Evolutionary conservation across 2,797 vertebrate species (phyloP), one percentile per base, ranked within the genome.

Genomic region (Fundulus diaphanus): DNA sequence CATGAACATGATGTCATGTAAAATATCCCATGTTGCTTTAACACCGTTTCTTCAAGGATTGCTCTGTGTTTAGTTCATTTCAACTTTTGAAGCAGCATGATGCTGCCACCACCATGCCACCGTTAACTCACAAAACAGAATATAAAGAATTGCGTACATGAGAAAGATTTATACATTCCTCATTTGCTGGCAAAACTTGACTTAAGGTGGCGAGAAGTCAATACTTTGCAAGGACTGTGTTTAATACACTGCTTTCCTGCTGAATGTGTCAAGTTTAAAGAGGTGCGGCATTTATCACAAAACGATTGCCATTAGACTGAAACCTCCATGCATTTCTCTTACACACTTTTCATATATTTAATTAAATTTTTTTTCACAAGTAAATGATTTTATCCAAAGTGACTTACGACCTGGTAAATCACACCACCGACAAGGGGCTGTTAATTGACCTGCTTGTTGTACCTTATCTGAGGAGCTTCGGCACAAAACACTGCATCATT

Each of bases 401-500:
- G 22, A 24, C 22, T 46, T 51, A 51, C 5, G 1, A 51, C 49
- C 24, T 18, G 7, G 49, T 24, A 51, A 51, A 51, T 51, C 49
- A 2, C 49, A 54, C 40, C 31, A 63, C 40, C 33, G 16, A 13
- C 27, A 72, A 65, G 18, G 37, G 22, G 13, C 40, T 72, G 51
- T 74, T 52, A 75, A 72, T 76, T 66, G 73, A 74, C 59, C 40
- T 22, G 56, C 49, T 46, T 37, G 13, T 18, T 59, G 44, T 37
- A 5, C 68, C 69, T 69, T 63, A 68, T 59, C 61, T 40, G 49
- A 37, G 16, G 15, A 31, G 37, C 31, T 57, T 54, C 59, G 56
- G 74, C 20, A 68, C 48, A 42, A 44, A 74, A 67, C 65, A 63
- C 59, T 72, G 65, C 52, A 74, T 48, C 24, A 22, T 56, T 73